phyloP scores from a whole-genome alignment of 2,113 vertebrate species.

The Mastomys coucha region DNA sequence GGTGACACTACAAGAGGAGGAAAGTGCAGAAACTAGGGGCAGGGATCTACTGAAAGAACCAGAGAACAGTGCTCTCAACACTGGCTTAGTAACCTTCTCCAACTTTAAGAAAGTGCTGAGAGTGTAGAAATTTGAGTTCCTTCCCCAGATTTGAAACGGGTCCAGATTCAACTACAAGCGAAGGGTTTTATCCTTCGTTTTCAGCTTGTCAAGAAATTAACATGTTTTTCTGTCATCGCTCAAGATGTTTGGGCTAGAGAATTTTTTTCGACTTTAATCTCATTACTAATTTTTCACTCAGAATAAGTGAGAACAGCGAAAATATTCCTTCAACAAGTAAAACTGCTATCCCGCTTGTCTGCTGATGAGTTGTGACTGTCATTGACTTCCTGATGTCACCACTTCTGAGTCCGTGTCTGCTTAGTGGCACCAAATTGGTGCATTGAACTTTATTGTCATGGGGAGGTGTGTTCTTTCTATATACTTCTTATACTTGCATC shows the following conservation, averaged over 20 bases:
- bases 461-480: constrained; percentile 6
- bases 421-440: constrained; percentile 11
- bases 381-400: background rate
- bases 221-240: constrained; percentile 67
- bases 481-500: background rate
- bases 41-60: no score
- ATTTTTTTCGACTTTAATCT: constrained; percentile 57
- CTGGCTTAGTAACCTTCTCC: background rate
- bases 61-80: no score
- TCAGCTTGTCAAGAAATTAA: constrained; percentile 69
- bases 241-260: background rate
- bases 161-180: background rate
- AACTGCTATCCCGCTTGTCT: constrained; percentile 28
- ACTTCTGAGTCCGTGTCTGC: background rate
- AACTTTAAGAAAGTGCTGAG: background rate
- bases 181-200: constrained; percentile 26
- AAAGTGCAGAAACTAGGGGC: background rate
- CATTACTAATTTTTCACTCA: constrained; percentile 62
- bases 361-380: constrained; percentile 50
- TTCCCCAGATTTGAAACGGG: constrained; percentile 40
- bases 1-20: background rate
- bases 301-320: constrained; percentile 53
- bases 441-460: background rate
- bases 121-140: constrained; percentile 22
- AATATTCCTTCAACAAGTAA: constrained; percentile 60